A percentile compares a stretch with the other conserved stretches of the same genome.
Conservation (phyloP, 1,140 invertebrate species). For the Hylyphantes graminicola region DNA sequence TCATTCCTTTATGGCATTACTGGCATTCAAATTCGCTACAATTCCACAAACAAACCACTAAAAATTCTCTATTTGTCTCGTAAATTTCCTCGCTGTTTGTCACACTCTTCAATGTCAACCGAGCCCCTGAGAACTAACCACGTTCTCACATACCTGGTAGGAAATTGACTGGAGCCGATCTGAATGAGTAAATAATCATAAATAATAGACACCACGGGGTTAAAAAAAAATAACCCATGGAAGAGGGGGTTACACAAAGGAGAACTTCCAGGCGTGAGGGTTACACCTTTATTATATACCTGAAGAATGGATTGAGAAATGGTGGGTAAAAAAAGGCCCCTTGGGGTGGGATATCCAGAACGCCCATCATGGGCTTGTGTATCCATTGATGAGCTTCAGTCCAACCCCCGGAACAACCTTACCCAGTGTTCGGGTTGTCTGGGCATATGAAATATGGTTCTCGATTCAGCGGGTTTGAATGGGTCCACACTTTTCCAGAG, state of each 20-base stretch:
- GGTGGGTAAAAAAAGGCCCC: slow-evolving; percentile 27
- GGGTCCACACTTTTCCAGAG: background rate
- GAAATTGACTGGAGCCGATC: slow-evolving; percentile 19
- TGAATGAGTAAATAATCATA: slow-evolving; percentile 14
- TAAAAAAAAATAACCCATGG: background rate
- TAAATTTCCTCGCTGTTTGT: slow-evolving; percentile 9
- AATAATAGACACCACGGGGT: background rate
- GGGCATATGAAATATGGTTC: slow-evolving; percentile 52
- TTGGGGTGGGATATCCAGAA: slow-evolving; percentile 15
- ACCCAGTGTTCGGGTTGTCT: slow-evolving; percentile 32
- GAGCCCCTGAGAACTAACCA: slow-evolving; percentile 15
- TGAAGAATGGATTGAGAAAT: slow-evolving; percentile 41
- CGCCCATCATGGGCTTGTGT: slow-evolving; percentile 52
- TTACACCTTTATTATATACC: slow-evolving; percentile 53
- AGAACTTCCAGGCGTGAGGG: slow-evolving; percentile 50
- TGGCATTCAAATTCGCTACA: background rate
- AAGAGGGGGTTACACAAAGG: slow-evolving; percentile 16
- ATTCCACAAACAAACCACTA: background rate
- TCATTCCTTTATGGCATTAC: background rate
- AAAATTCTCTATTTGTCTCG: background rate
- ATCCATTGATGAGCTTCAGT: slow-evolving; percentile 54
- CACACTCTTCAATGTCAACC: background rate
- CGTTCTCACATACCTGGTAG: slow-evolving; percentile 32
- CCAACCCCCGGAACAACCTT: slow-evolving; percentile 22
- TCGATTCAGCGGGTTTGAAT: slow-evolving; percentile 49